These are phyloP conservation scores for Pocillopora meandrina DNA, from an alignment of 92 coral and sea anemone genomes.

Conservation along the genomic window DNA sequence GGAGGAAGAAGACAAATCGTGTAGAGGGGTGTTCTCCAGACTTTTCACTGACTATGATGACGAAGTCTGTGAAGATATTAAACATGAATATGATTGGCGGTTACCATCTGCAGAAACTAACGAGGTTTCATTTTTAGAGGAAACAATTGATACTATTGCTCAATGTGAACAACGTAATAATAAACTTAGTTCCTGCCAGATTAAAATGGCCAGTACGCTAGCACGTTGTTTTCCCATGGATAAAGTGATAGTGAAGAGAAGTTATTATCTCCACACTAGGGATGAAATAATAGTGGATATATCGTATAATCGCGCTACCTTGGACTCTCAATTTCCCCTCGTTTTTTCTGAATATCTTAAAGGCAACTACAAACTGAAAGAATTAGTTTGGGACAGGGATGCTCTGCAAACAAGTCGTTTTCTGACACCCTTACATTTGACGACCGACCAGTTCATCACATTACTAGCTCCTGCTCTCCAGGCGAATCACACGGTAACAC, in stretches of 20 bases:
- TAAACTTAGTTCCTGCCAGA: constrained; percentile 8
- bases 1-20: no score
- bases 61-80: neutral
- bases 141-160: constrained; percentile 1
- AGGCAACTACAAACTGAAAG: constrained; percentile 1
- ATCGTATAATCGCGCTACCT: neutral
- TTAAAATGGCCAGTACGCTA: constrained; percentile 1
- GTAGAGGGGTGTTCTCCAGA: neutral
- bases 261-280: no score
- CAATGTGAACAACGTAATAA: neutral
- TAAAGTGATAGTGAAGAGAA: neutral
- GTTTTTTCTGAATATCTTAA: neutral
- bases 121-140: neutral
- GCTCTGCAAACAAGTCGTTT: neutral
- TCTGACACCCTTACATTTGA: neutral
- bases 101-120: neutral
- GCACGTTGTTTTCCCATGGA: constrained; percentile 7
- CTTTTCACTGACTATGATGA: no score
- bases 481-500: neutral
- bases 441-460: neutral
- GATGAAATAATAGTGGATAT: no score
- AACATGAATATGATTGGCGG: no score
- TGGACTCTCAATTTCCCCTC: neutral
- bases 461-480: neutral
- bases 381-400: neutral